Base-by-base conservation (phyloP, 1,140 invertebrate species). In the Apocrypta bakeri region DNA sequence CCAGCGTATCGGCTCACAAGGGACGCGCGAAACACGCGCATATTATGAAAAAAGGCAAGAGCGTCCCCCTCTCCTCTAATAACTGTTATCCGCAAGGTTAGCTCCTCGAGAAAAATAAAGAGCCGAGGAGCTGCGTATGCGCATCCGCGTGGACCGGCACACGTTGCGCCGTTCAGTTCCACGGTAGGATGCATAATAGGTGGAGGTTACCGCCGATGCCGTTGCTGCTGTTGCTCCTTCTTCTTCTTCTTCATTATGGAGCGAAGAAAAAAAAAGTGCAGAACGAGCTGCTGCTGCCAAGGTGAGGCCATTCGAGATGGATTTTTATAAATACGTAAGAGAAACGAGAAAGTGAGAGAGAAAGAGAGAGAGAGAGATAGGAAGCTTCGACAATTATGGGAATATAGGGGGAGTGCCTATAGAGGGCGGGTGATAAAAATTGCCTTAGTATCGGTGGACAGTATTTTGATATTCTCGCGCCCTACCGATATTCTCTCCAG, bases 31-130 rank as follows among this genome's bases (percentile, higher is more conserved):
- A 89, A 89, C 88, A 89, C 87, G 88, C 86, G 88, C 89, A 91
- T 91, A 90, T 92, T 86, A 85, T 84, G 85, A 91, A 89, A 90
- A 66, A 66, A 29, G 27, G 25, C 63, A 29, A 90, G 87, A 87
- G 40, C 69, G 37, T 12, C 68, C 37, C 69, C 61, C 87, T 87
- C 88, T 56, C 48, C 48, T 56, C 88, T 92, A 92, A 92, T 92
- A 92, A 92, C 91, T 92, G 90, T 92, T 92, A 92, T 92, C 91
- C 90, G 90, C 84, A 86, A 91, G 91, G 89, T 69, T 82, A 17
- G 21, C 21, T 56, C 21, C 72, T 82, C 61, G 69, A 37, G 72
- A 12, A 29, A 37, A 2, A 29, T 37, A 37, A 37, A 37, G 33
- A 37, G 33, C 33, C 33, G 33, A 37, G 33, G 25, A 17, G 64